A percentile compares a stretch with the other conserved stretches of the same genome.
These are phyloP conservation scores for Chaetoderma sp. DNA, from an alignment of 2,888 invertebrate species.

Conservation along the genomic window DNA sequence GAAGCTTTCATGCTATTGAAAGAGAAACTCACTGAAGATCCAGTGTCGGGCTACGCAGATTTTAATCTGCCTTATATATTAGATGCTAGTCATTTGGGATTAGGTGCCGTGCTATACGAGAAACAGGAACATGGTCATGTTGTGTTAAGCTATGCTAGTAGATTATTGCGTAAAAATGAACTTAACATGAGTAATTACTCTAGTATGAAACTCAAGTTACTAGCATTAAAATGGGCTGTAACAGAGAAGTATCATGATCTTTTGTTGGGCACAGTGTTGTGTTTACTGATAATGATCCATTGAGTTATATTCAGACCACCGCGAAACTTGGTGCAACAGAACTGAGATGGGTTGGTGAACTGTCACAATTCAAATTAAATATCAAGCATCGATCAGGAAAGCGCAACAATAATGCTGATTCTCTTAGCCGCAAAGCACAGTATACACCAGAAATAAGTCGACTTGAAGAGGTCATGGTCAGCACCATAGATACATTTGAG, in stretches of 20 bases:
- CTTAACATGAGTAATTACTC: conserved; percentile 4
- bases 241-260: conserved; percentile 8
- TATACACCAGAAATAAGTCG: not conserved
- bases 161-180: conserved; percentile 1
- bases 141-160: conserved; percentile 1
- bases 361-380: not conserved
- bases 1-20: conserved; percentile 3
- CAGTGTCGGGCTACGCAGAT: not conserved
- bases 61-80: not conserved
- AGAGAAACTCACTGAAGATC: not conserved
- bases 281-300: conserved; percentile 14
- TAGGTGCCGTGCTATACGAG: conserved; percentile 11
- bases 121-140: not conserved
- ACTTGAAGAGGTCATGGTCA: not conserved
- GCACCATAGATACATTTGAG: no score
- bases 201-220: conserved; percentile 5
- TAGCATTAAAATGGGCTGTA: conserved; percentile 11
- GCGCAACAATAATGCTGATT: not conserved
- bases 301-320: not conserved
- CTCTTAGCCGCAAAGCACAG: not conserved
- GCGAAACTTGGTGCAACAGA: not conserved
- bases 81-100: conserved; percentile 8
- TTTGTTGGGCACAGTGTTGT: not conserved
- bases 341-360: not conserved
- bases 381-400: not conserved